Evolutionary conservation across 2,113 vertebrate genomes (phyloP).

Genomic region (Phylloscopus trochilus): DNA sequence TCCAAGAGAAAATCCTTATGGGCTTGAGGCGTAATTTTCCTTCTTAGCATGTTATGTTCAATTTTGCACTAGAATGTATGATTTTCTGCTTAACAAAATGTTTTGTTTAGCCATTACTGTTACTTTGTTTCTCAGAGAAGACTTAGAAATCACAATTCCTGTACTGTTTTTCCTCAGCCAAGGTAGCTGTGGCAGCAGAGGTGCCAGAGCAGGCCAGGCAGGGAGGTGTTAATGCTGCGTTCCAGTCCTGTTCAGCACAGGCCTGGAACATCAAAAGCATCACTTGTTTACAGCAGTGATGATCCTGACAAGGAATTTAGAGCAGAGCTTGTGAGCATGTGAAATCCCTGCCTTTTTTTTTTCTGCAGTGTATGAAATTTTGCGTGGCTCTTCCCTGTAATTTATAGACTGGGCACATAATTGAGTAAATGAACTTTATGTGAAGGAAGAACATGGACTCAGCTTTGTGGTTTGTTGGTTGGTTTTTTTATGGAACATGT

Average conservation of each 20-base stretch:
- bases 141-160: background rate
- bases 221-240: background rate
- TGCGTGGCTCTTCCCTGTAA: background rate
- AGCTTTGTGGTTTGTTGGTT: background rate
- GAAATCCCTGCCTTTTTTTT: background rate
- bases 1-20: background rate
- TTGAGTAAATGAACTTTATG: background rate
- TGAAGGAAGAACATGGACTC: background rate
- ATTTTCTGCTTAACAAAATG: background rate
- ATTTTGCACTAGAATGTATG: background rate
- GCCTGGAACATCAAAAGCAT: background rate
- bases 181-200: background rate
- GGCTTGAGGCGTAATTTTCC: background rate
- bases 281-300: background rate
- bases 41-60: background rate
- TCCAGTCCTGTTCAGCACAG: background rate
- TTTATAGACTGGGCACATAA: background rate
- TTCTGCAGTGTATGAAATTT: background rate
- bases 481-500: background rate
- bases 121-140: background rate
- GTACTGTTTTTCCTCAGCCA: background rate
- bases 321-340: background rate
- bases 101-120: background rate
- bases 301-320: background rate
- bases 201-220: background rate